phyloP scores from a whole-genome alignment of 2,888 invertebrate genomes.

The Gerris lacustris region DNA sequence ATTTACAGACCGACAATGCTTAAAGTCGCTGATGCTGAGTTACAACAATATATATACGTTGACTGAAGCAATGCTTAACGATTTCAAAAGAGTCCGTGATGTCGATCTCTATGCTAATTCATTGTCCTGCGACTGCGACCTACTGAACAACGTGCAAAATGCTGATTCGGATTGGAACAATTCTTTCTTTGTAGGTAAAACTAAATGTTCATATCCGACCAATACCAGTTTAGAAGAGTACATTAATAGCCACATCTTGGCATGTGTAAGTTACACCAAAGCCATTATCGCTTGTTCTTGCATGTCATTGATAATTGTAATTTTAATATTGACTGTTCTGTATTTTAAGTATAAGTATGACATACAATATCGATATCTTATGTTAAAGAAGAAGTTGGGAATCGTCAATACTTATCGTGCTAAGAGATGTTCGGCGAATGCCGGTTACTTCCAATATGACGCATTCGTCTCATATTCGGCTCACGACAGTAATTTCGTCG shows the following conservation, averaged over 20 bases:
- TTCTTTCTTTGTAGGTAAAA: neutral
- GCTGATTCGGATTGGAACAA: neutral
- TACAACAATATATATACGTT: constrained; percentile 47
- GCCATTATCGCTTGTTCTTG: neutral
- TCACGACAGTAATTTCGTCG: constrained; percentile 50
- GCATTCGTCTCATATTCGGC: constrained; percentile 46
- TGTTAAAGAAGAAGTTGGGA: neutral
- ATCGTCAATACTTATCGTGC: neutral
- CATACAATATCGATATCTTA: neutral
- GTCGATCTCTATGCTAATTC: constrained; percentile 44
- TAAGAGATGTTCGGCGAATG: neutral
- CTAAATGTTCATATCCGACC: neutral
- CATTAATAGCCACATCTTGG: neutral
- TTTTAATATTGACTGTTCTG: neutral
- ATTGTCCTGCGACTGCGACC: constrained; percentile 42
- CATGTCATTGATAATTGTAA: neutral
- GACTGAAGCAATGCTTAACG: constrained; percentile 45
- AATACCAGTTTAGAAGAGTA: neutral
- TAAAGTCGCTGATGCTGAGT: constrained; percentile 38
- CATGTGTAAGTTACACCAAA: neutral
- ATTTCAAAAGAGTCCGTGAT: constrained; percentile 40
- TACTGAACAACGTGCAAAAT: constrained; percentile 32
- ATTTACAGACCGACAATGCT: constrained; percentile 40
- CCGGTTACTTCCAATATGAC: constrained; percentile 39
- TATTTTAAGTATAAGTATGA: neutral